Base-by-base conservation (phyloP, 2,797 vertebrate genomes). In the Acipenser oxyrinchus region DNA sequence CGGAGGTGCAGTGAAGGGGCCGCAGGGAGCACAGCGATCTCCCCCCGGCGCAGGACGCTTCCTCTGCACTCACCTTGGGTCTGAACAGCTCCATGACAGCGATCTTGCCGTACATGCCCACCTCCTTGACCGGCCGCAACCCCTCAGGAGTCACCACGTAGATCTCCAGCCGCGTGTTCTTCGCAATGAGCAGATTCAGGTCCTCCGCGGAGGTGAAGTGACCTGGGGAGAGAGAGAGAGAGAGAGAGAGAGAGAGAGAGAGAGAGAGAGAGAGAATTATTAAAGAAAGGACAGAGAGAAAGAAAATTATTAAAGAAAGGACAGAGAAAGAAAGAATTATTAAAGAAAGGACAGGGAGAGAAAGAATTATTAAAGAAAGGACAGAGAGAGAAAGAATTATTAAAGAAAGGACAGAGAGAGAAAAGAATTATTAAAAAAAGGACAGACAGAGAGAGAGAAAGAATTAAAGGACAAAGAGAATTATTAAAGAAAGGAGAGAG, bases 21-120 rank as follows among this genome's bases (percentile, higher is more conserved):
- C 51, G 7, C 51, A 52, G 51, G 51, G 51, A 11, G 51, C 51
- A 52, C 7, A 7, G 7, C 1, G 7, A 7, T 52, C 51, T 2
- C 51, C 51, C 51, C 51, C 11, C 51, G 3, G 51, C 51, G 8
- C 51, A 4, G 51, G 51, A 11, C 1, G 4, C 6, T 1, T 49
- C 11, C 12, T 10, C 18, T 2, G 13, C 1, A 57, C 85, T 66
- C 69, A 98, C 97, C 92, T 99, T 98, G 18, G 96, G 97, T 49
- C 95, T 87, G 81, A 98, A 99, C 55, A 99, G 95, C 78, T 99
- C 95, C 95, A 99, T 99, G 71, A 99, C 95, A 0, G 95, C 92
- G 0, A 96, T 98, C 79, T 96, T 98, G 49, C 97, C 97, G 0
- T 99, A 99, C 95, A 99, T 99, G 71, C 96, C 96, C 65, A 99